Evolutionary conservation across 2,888 invertebrate genomes (phyloP).

Genomic region (Mantis religiosa): DNA sequence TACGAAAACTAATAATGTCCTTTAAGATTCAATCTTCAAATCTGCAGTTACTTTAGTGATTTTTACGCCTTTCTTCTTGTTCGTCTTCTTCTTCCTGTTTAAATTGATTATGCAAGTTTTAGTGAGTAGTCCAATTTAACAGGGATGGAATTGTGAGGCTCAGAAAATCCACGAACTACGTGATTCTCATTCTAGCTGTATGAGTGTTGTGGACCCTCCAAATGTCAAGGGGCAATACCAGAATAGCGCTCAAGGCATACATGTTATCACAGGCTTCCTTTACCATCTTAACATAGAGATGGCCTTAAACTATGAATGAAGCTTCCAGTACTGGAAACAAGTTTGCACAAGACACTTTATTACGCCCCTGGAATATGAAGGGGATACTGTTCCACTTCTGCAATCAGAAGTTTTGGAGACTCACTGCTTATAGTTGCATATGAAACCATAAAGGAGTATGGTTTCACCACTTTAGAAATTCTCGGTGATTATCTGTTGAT

Average conservation of each 20-base stretch:
- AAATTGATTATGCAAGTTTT: not conserved
- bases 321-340: not conserved
- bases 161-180: not conserved
- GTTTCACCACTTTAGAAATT: too few relatives aligned
- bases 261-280: not conserved
- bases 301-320: not conserved
- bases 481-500: too few relatives aligned
- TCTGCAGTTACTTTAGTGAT: too few relatives aligned
- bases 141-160: not conserved
- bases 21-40: too few relatives aligned
- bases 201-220: not conserved
- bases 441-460: too few relatives aligned
- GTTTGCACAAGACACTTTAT: not conserved
- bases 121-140: not conserved
- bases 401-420: too few relatives aligned
- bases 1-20: too few relatives aligned
- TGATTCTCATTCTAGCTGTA: not conserved
- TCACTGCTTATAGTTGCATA: too few relatives aligned
- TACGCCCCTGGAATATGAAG: too few relatives aligned
- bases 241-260: not conserved
- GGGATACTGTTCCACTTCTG: too few relatives aligned
- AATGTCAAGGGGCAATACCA: not conserved
- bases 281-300: not conserved
- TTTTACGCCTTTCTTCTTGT: too few relatives aligned
- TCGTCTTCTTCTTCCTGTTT: too few relatives aligned